Conservation (phyloP, 2,113 vertebrate genomes). For the Zapornia atra region DNA sequence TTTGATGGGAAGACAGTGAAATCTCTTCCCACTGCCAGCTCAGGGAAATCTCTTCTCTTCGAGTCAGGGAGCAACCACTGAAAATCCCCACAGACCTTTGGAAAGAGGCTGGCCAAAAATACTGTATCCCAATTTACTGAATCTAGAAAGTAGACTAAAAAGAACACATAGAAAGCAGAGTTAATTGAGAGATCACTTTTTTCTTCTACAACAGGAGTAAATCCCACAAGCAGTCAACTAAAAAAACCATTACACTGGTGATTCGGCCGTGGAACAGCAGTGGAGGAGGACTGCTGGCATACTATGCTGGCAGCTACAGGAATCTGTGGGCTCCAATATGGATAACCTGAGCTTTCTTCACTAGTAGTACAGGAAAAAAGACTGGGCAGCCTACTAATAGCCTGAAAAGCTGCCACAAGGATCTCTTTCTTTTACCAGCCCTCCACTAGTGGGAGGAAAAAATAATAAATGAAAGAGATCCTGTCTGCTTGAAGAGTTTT, state of each 20-base stretch:
- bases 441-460: rapidly evolving
- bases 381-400: neutral
- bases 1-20: neutral
- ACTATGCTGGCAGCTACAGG: neutral
- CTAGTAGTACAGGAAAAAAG: neutral
- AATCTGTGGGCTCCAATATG: neutral
- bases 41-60: neutral
- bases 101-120: no score
- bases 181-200: neutral
- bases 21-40: neutral
- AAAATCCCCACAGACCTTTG: neutral
- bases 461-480: neutral
- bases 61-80: neutral
- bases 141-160: neutral
- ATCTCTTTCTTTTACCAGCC: neutral
- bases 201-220: neutral
- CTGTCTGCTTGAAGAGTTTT: neutral
- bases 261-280: neutral
- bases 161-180: neutral
- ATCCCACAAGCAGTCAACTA: rapidly evolving
- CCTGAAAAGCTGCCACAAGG: neutral
- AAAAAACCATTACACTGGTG: neutral
- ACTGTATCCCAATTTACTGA: neutral
- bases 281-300: neutral
- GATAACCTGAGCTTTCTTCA: neutral